Base-by-base conservation (phyloP, 2,113 vertebrate species). In the Percopsis transmontana region DNA sequence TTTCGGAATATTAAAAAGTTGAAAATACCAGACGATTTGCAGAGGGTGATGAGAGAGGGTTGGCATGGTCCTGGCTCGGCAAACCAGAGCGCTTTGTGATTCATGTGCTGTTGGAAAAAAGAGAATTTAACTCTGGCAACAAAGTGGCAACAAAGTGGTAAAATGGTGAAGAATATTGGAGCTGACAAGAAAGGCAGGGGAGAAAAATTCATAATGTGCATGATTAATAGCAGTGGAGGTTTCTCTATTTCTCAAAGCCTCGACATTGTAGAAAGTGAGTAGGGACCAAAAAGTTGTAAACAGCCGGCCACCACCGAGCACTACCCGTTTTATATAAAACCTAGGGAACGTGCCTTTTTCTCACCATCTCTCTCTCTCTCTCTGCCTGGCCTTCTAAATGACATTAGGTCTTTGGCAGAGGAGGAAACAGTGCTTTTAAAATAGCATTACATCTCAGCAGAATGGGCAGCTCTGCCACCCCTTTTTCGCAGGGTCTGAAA, bases 341-440 rank as follows among this genome's bases (percentile, higher is more conserved):
- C 6, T 23, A 13, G 51, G 23, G 33, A n/a, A 24, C 8, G 15
- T n/a, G 54, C 1, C 16, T 24, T 10, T 16, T 10, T 20, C 15
- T 63, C 33, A 15, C 11, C 14, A 18, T 76, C 48, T 51, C 18
- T 51, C 51, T 53, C 18, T 12, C 21, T 5, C 15, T 45, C 38
- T 54, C 33, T 42, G 14, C 24, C 33, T 68, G 27, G 58, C n/a
- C 50, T 23, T 72, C 23, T 12, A 51, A 78, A 68, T 66, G 66
- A 74, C 61, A 72, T 69, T 54, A 58, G 16, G 41, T 16, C 16
- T 20, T 13, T 9, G 9, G 33, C 52, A 16, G 47, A 66, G 27
- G 58, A 70, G 51, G 39, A 55, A 69, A 8, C 20, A 16, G 58
- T 39, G 68, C 21, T 68, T 41, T 42, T 23, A 38, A 75, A 58